Evolutionary conservation across 92 coral and sea anemone species (phyloP), one percentile per base, ranked within the genome.

Genomic region (Phenganax subtilis): DNA sequence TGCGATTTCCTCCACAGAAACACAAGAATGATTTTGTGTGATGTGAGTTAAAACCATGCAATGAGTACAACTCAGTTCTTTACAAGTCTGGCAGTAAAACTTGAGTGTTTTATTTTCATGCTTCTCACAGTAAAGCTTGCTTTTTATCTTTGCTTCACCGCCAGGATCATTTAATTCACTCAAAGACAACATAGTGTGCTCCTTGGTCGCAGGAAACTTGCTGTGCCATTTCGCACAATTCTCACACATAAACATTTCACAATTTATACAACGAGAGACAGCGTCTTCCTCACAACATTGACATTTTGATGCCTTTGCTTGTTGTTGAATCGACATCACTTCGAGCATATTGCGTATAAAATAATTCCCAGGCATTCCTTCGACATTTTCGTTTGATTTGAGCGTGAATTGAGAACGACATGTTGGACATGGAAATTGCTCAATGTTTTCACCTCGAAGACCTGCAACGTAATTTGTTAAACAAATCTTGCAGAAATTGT

Each of bases 11-110:
- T 37, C 47, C 47, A 37, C 47, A 37, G 47, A 37, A 37, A 37
- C 47, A 37, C 47, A 37, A 37, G 47, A 27, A 66, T 66, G 72
- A 51, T 25, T 66, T 66, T 47, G 7, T 9, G 44, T 72, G 55
- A 16, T 27, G 9, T 72, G 76, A 16, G 44, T 52, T 51, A 52
- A 52, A 7, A 51, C 76, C 56, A 72, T 12, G 58, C 76, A 72
- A 30, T 72, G 28, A 7, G 17, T 72, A 54, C 76, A 72, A 14
- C 2, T 37, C 47, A 37, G 47, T 37, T 37, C 67, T 28, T 61
- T 61, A 25, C 67, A 61, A 15, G 67, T 61, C n/a, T 61, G 25
- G 6, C 67, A 61, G n/a, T 61, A 61, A 61, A 61, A 61, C 67
- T 61, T 1, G 67, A 6, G 67, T 14, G 67, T 61, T 61, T 61